A percentile compares a stretch with the other conserved stretches of the same genome.
Evolutionary conservation across 2,113 vertebrate species (phyloP).

Genomic region (Oryctolagus cuniculus): DNA sequence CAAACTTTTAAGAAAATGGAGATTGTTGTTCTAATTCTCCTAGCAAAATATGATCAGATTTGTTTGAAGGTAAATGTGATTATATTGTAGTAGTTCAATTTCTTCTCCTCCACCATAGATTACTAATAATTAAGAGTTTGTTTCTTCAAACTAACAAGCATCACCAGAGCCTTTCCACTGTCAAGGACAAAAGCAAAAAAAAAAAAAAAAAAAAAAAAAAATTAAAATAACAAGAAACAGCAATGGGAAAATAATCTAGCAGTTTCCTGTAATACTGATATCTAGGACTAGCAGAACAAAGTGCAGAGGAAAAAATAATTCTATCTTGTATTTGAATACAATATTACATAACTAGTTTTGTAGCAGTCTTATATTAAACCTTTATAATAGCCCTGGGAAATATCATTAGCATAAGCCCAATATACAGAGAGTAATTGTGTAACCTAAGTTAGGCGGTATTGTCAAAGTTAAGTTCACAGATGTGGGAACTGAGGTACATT

Average conservation of each 20-base stretch:
- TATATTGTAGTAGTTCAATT: neutral
- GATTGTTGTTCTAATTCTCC: neutral
- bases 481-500: neutral
- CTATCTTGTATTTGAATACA: neutral
- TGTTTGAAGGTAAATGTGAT: neutral
- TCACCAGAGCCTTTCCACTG: neutral
- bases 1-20: neutral
- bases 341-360: constrained; percentile 7
- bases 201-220: neutral
- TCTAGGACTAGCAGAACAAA: neutral
- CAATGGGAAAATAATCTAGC: neutral
- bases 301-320: neutral
- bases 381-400: neutral
- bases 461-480: neutral
- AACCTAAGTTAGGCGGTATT: neutral
- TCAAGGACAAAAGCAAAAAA: neutral
- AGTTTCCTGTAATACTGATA: neutral
- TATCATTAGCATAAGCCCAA: neutral
- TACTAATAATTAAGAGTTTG: neutral
- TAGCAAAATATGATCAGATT: neutral
- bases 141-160: neutral
- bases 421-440: neutral
- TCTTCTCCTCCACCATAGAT: neutral
- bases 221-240: neutral
- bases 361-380: neutral